Percentiles rank a stretch among this genome's conserved stretches.
phyloP scores from a whole-genome alignment of 2,888 invertebrate genomes.

The Gisinianus flammeolus region DNA sequence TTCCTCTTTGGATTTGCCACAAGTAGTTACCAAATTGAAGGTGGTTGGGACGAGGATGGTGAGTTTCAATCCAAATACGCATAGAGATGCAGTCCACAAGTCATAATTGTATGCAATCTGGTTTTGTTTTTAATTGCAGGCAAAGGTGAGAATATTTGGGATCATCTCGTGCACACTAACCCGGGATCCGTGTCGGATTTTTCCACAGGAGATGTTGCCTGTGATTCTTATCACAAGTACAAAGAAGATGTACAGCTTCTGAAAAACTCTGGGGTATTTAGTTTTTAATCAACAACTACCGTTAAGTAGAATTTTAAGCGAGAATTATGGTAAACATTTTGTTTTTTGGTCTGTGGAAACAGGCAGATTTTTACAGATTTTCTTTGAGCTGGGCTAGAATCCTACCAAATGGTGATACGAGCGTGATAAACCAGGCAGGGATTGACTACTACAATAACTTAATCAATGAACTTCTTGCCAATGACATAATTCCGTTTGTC shows the following conservation, averaged over 20 bases:
- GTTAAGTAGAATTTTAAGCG: background rate
- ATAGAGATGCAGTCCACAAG: no score
- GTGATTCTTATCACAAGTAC: slow-evolving; percentile 63
- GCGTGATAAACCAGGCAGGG: slow-evolving; percentile 33
- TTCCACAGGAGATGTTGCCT: slow-evolving; percentile 62
- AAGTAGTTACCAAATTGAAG: slow-evolving; percentile 60
- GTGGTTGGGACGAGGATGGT: slow-evolving; percentile 61
- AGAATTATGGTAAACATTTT: background rate
- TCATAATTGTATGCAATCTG: background rate
- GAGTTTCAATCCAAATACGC: no score
- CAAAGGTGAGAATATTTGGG: slow-evolving; percentile 62
- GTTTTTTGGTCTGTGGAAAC: background rate
- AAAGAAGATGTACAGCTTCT: slow-evolving; percentile 47
- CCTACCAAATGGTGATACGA: slow-evolving; percentile 21
- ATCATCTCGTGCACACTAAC: slow-evolving; percentile 60
- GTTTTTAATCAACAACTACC: background rate
- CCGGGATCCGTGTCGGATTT: slow-evolving; percentile 60
- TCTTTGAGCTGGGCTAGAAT: slow-evolving; percentile 35
- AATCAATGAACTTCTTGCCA: slow-evolving; percentile 32
- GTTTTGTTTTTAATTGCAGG: slow-evolving; percentile 46
- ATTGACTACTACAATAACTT: slow-evolving; percentile 45
- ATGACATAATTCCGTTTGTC: slow-evolving; percentile 25
- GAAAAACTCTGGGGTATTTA: slow-evolving; percentile 61
- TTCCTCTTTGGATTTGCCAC: slow-evolving; percentile 60
- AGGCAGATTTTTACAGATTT: slow-evolving; percentile 39